phyloP scores from a whole-genome alignment of 2,888 invertebrate genomes.

The Idaea straminata region DNA sequence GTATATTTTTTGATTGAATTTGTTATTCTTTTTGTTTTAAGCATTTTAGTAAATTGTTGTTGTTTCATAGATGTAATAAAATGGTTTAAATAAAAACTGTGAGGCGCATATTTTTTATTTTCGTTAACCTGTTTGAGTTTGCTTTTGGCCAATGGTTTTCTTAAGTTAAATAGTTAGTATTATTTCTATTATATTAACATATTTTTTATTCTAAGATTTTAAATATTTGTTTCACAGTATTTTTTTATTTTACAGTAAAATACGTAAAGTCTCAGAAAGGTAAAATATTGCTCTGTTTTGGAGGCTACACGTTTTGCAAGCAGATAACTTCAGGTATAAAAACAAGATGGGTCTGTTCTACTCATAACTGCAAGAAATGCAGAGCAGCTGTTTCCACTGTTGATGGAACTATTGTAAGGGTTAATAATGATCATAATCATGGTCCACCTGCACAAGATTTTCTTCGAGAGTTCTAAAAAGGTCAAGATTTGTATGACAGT shows the following conservation, averaged over 20 bases:
- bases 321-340: conserved; percentile 26
- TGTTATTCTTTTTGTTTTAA: too few relatives aligned
- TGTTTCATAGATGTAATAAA: too few relatives aligned
- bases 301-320: conserved; percentile 36
- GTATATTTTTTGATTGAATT: too few relatives aligned
- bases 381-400: conserved; percentile 33
- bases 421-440: conserved; percentile 34
- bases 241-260: conserved; percentile 29
- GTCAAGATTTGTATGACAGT: background rate
- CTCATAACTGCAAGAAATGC: conserved; percentile 40
- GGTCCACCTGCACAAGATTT: conserved; percentile 3
- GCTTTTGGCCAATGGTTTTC: too few relatives aligned
- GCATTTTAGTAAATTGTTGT: too few relatives aligned
- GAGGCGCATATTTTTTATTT: too few relatives aligned
- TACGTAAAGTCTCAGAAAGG: conserved; percentile 38
- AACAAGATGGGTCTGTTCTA: conserved; percentile 42
- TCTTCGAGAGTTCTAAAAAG: background rate
- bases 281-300: conserved; percentile 29
- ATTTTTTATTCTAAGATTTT: too few relatives aligned
- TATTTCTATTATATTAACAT: too few relatives aligned
- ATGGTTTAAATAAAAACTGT: too few relatives aligned
- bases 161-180: too few relatives aligned
- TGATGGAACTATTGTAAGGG: conserved; percentile 24
- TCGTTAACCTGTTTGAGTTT: too few relatives aligned
- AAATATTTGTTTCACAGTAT: background rate